phyloP scores from a whole-genome alignment of 2,888 invertebrate species.

The Halictus ligatus region DNA sequence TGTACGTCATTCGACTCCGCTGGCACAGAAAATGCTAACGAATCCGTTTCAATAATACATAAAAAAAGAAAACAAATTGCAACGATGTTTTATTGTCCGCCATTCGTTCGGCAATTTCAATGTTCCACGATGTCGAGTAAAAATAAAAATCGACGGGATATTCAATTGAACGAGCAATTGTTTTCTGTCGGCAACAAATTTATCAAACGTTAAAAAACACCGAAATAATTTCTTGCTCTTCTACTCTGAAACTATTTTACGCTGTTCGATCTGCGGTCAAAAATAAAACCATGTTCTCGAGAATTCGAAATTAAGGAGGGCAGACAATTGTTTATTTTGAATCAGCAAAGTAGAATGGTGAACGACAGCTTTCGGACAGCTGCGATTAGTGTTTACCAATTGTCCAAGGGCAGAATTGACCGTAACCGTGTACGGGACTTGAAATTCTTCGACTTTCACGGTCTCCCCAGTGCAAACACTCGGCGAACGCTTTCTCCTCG shows the following conservation, averaged over 20 bases:
- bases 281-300: background rate
- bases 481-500: constrained; percentile 3
- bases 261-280: no score
- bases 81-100: background rate
- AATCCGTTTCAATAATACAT: background rate
- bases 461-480: background rate
- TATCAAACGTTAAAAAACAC: background rate
- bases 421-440: background rate
- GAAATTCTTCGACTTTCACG: background rate
- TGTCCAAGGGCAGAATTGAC: background rate
- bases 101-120: background rate
- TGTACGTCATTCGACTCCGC: background rate
- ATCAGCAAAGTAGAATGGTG: no score
- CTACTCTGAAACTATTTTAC: no score
- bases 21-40: background rate
- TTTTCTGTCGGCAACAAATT: background rate
- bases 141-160: background rate
- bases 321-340: no score
- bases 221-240: no score
- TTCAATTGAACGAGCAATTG: background rate
- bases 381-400: background rate
- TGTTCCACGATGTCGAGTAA: background rate
- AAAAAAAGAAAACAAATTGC: background rate
- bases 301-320: background rate
- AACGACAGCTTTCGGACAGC: no score